A percentile compares a stretch with the other conserved stretches of the same genome.
phyloP scores from a whole-genome alignment of 2,113 vertebrate species.

The Podocnemis expansa region DNA sequence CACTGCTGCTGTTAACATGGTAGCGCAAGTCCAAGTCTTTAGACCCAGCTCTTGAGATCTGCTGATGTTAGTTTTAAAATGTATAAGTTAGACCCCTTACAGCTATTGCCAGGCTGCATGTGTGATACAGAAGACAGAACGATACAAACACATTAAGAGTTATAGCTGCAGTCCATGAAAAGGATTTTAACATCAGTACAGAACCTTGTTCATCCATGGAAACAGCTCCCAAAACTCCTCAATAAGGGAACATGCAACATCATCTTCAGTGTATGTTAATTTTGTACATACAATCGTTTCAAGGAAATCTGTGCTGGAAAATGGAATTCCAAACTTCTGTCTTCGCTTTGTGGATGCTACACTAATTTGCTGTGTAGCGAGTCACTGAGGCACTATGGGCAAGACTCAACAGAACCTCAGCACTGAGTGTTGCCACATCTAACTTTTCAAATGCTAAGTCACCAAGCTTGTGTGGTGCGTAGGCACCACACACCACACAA shows the following conservation, averaged over 20 bases:
- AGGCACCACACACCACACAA: not conserved
- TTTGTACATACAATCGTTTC: not conserved
- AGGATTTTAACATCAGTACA: not conserved
- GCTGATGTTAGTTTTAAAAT: too few species aligned
- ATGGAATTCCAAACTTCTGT: not conserved
- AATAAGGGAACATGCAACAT: not conserved
- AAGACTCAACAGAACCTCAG: not conserved
- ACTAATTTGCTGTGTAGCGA: fast-evolving
- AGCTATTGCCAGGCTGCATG: not conserved
- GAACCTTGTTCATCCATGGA: not conserved
- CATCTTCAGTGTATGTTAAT: not conserved
- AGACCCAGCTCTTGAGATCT: too few species aligned
- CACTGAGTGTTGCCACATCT: not conserved
- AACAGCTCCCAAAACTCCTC: not conserved
- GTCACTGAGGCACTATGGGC: not conserved
- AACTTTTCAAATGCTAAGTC: not conserved
- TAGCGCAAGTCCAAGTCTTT: too few species aligned
- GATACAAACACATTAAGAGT: not conserved
- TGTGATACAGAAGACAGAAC: not conserved
- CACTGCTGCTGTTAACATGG: too few species aligned
- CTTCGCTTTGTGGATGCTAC: not conserved
- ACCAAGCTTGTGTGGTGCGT: not conserved
- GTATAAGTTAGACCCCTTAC: not conserved
- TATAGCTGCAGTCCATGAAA: not conserved
- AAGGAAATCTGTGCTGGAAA: not conserved